Percentiles rank a stretch among this genome's conserved stretches.
phyloP scores from a whole-genome alignment of 1,140 invertebrate species.

The Manduca sexta region DNA sequence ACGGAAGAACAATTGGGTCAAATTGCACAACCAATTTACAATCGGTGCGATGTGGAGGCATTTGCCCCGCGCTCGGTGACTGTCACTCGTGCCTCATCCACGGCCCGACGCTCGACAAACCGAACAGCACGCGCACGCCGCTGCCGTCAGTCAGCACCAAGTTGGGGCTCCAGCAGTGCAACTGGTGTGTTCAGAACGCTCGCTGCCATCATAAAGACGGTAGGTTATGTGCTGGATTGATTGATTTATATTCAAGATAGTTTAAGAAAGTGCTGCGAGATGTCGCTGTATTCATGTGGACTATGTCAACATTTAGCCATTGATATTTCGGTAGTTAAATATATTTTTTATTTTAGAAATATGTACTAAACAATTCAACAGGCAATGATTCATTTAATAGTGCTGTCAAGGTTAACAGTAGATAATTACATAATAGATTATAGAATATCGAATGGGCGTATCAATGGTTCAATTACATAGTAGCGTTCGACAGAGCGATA shows the following conservation, averaged over 20 bases:
- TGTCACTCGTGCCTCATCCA: constrained; percentile 92
- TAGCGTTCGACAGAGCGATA: too few species aligned
- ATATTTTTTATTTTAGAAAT: too few species aligned
- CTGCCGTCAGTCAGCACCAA: constrained; percentile 83
- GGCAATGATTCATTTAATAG: too few species aligned
- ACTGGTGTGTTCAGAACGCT: constrained; percentile 94
- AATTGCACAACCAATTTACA: constrained; percentile 91
- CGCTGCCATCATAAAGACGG: constrained; percentile 90
- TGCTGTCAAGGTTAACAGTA: too few species aligned
- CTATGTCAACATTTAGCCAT: too few species aligned
- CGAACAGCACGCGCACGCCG: constrained; percentile 37
- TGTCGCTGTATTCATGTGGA: too few species aligned
- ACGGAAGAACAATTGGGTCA: constrained; percentile 86
- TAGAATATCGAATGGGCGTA: too few species aligned
- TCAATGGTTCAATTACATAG: too few species aligned
- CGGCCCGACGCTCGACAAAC: constrained; percentile 61
- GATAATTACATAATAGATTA: too few species aligned
- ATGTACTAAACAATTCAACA: too few species aligned
- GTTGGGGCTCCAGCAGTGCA: constrained; percentile 84
- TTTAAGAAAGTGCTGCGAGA: not conserved
- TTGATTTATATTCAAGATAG: not conserved
- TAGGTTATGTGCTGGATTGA: constrained; percentile 31
- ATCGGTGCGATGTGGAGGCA: constrained; percentile 88
- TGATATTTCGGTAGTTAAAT: too few species aligned
- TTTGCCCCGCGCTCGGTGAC: constrained; percentile 89